phyloP scores from a whole-genome alignment of 2,797 vertebrate species.

The Acropternis orthonyx region DNA sequence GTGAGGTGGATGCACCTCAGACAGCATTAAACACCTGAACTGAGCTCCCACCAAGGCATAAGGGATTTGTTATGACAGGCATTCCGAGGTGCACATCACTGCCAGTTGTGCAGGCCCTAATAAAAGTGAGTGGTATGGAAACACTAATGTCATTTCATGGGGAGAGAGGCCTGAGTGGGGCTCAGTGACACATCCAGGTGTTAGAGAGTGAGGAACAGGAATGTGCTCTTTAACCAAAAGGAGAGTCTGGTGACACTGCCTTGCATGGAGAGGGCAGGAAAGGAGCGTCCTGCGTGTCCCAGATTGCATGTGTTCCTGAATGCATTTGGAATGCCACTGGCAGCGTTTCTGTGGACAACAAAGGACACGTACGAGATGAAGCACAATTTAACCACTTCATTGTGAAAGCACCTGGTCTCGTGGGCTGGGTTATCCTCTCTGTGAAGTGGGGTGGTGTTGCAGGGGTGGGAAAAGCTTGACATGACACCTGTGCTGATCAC shows the following conservation, averaged over 20 bases:
- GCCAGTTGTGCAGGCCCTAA: not conserved
- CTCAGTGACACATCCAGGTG: not conserved
- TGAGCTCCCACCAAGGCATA: not conserved
- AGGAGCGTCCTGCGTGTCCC: not conserved
- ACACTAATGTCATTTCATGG: too few relatives aligned
- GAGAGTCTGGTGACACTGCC: not conserved
- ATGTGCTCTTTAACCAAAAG: not conserved
- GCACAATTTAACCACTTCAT: not conserved
- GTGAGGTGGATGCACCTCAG: constrained; percentile 3
- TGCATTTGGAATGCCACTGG: not conserved
- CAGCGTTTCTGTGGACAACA: not conserved
- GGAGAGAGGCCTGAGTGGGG: not conserved
- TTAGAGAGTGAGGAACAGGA: not conserved
- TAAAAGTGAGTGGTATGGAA: not conserved
- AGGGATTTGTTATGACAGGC: not conserved
- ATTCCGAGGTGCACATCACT: not conserved
- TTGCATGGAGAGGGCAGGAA: not conserved
- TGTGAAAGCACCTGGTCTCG: not conserved
- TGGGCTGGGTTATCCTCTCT: not conserved
- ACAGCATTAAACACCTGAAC: not conserved
- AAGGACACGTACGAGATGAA: not conserved
- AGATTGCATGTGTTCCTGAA: not conserved
- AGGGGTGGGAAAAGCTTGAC: not conserved
- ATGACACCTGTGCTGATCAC: not conserved
- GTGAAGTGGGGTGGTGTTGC: not conserved